A percentile compares a stretch with the other conserved stretches of the same genome.
phyloP scores from a whole-genome alignment of 2,113 vertebrate species.

The Sphyrna mokarran region DNA sequence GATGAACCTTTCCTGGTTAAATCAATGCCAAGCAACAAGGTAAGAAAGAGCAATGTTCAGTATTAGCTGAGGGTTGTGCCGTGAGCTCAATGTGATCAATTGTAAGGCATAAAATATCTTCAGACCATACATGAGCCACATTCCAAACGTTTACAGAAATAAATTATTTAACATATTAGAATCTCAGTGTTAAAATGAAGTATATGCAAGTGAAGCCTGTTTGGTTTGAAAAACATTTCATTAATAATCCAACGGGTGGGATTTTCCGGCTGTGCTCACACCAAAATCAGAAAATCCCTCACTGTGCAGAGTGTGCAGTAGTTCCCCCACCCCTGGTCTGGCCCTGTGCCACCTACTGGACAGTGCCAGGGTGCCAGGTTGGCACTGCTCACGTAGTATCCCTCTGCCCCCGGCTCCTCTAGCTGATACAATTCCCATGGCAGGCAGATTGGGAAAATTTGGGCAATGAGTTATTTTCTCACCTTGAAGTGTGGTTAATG shows the following conservation, averaged over 20 bases:
- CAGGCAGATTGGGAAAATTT: too few relatives aligned
- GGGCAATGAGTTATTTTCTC: not conserved
- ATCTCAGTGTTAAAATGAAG: not conserved
- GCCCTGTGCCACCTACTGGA: too few relatives aligned
- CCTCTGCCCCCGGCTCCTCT: too few relatives aligned
- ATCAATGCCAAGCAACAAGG: not conserved
- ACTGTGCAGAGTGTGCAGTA: too few relatives aligned
- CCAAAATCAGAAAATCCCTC: too few relatives aligned
- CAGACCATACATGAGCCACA: not conserved
- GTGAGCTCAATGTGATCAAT: not conserved
- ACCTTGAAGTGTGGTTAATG: not conserved
- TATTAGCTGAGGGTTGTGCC: not conserved
- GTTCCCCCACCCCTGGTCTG: too few relatives aligned
- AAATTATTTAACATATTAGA: not conserved
- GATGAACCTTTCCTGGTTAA: not conserved
- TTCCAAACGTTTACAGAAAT: not conserved
- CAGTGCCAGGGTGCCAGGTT: too few relatives aligned
- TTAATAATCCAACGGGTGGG: not conserved
- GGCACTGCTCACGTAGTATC: too few relatives aligned
- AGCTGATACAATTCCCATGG: too few relatives aligned
- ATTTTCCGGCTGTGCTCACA: too few relatives aligned
- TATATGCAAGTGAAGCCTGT: not conserved
- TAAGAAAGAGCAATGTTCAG: too few relatives aligned
- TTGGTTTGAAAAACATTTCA: not conserved
- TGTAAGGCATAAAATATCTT: not conserved